Conservation (phyloP, 2,797 vertebrate genomes). For the Enteromius fasciolatus region DNA sequence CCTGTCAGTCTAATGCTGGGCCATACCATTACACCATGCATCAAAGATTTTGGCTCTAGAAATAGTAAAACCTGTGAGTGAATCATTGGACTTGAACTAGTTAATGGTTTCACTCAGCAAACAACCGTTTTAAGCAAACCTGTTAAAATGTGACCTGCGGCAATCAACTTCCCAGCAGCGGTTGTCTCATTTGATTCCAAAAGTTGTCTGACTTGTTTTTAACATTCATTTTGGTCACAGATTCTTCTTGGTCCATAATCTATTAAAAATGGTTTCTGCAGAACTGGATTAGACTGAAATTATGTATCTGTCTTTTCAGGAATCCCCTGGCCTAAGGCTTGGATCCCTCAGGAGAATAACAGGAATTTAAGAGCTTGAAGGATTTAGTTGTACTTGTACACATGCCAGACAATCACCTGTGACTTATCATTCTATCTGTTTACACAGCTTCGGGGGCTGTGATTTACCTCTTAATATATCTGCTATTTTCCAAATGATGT, state of each 20-base stretch:
- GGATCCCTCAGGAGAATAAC: not conserved
- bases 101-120: not conserved
- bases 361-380: constrained; percentile 20
- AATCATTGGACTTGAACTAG: not conserved
- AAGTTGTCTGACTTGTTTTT: constrained; percentile 29
- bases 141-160: not conserved
- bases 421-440: constrained; percentile 8
- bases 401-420: constrained; percentile 25
- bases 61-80: not conserved
- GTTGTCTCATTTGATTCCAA: not conserved
- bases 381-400: constrained; percentile 12
- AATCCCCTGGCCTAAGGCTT: not conserved
- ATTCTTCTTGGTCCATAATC: constrained; percentile 8
- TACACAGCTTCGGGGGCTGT: not conserved
- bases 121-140: constrained; percentile 11
- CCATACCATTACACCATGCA: not conserved
- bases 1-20: not conserved
- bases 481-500: not conserved
- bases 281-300: not conserved
- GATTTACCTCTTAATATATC: constrained; percentile 14
- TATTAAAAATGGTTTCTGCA: not conserved
- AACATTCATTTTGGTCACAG: constrained; percentile 5
- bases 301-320: not conserved
- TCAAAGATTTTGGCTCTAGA: not conserved
- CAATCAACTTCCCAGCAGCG: constrained; percentile 15